A percentile compares a stretch with the other conserved stretches of the same genome.
Evolutionary conservation across 2,888 invertebrate genomes (phyloP).

Genomic region (Heliothis peltigera): DNA sequence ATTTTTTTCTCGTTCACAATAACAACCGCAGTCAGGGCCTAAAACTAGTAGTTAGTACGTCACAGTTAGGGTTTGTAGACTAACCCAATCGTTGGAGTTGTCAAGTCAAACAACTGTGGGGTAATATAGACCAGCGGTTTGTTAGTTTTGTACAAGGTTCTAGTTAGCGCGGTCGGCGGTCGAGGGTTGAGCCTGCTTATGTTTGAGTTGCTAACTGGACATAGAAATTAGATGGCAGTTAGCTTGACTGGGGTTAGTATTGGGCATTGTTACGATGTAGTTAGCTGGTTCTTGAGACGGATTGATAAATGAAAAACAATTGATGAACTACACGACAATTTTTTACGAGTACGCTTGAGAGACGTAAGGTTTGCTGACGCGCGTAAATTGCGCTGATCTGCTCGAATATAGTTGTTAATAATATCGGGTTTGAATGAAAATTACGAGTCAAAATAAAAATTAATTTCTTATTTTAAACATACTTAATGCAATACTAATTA

Average conservation of each 20-base stretch:
- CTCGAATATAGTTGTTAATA: too few species aligned
- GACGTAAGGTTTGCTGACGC: too few species aligned
- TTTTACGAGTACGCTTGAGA: too few species aligned
- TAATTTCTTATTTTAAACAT: too few species aligned
- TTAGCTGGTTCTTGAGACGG: background rate
- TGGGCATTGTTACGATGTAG: background rate
- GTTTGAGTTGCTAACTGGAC: slow-evolving; percentile 43
- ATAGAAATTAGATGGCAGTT: slow-evolving; percentile 29
- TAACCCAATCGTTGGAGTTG: slow-evolving; percentile 57
- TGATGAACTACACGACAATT: too few species aligned
- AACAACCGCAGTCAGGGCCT: background rate
- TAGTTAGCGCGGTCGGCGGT: slow-evolving; percentile 37
- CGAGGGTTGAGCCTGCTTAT: background rate
- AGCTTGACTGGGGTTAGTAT: slow-evolving; percentile 5
- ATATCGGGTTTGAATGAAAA: too few species aligned
- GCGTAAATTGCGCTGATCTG: too few species aligned
- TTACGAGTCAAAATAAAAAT: too few species aligned
- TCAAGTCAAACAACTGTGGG: slow-evolving; percentile 62
- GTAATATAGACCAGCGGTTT: slow-evolving; percentile 42
- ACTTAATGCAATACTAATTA: too few species aligned
- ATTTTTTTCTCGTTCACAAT: slow-evolving; percentile 11
- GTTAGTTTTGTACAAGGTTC: slow-evolving; percentile 45
- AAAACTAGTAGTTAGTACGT: slow-evolving; percentile 8
- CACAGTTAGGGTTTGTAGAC: slow-evolving; percentile 23
- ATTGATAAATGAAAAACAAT: too few species aligned